Evolutionary conservation across 2,888 invertebrate species (phyloP).

Genomic region (Mesodorylaimus sp.): DNA sequence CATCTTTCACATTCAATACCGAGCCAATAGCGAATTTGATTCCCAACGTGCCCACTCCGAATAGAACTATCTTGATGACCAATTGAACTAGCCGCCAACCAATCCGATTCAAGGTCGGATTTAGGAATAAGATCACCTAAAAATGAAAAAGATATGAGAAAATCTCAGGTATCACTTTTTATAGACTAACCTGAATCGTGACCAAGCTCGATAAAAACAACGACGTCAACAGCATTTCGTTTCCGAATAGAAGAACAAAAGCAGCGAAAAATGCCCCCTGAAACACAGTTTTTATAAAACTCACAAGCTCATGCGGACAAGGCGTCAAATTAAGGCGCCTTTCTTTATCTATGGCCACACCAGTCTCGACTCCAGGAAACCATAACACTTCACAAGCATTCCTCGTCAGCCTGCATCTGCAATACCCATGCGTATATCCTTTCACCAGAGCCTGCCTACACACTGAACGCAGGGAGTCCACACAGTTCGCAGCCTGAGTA

Average conservation of each 20-base stretch:
- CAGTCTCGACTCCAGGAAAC: too few species aligned
- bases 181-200: constrained; percentile 23
- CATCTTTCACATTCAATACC: constrained; percentile 31
- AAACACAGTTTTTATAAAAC: constrained; percentile 16
- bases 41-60: constrained; percentile 28
- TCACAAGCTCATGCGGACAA: too few species aligned
- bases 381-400: too few species aligned
- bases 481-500: too few species aligned
- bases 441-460: too few species aligned
- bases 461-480: too few species aligned
- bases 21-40: constrained; percentile 30
- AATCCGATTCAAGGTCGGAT: constrained; percentile 8
- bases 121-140: constrained; percentile 14
- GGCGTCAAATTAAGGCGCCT: too few species aligned
- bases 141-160: constrained; percentile 6
- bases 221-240: constrained; percentile 42
- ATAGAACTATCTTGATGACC: constrained; percentile 25
- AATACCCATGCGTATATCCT: too few species aligned
- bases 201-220: constrained; percentile 35
- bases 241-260: constrained; percentile 40
- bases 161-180: too few species aligned
- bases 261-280: constrained; percentile 35
- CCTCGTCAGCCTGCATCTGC: too few species aligned
- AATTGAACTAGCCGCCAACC: background rate
- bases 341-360: too few species aligned